phyloP scores from a whole-genome alignment of 2,797 vertebrate genomes.

The Salarias fasciatus region DNA sequence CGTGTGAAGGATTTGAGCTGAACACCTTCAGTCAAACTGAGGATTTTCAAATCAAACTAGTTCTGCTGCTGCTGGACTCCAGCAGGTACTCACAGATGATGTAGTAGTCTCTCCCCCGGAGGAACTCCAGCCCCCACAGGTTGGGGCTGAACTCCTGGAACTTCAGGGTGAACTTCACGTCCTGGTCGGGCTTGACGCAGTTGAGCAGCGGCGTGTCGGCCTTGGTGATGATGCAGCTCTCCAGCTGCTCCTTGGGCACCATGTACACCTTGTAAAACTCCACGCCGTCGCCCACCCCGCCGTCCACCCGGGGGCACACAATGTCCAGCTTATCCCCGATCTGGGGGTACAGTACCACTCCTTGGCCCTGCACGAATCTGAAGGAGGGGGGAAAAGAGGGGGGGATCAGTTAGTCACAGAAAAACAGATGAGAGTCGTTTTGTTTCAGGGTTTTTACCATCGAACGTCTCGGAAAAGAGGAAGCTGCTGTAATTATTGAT shows the following conservation, averaged over 20 bases:
- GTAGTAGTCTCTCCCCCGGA: slow-evolving; percentile 96
- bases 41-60: too few relatives aligned
- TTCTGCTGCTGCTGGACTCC: too few relatives aligned
- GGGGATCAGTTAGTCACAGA: slow-evolving; percentile 26
- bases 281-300: slow-evolving; percentile 89
- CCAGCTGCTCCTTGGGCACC: slow-evolving; percentile 95
- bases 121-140: slow-evolving; percentile 98
- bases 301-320: slow-evolving; percentile 97
- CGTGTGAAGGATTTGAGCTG: too few relatives aligned
- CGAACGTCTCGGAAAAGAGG: slow-evolving; percentile 41
- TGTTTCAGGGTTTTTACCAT: too few relatives aligned
- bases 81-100: slow-evolving; percentile 99
- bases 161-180: slow-evolving; percentile 99
- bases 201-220: slow-evolving; percentile 96
- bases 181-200: slow-evolving; percentile 97
- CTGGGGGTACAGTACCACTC: slow-evolving; percentile 96
- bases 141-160: slow-evolving; percentile 99
- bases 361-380: slow-evolving; percentile 96
- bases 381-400: slow-evolving; percentile 58
- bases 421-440: slow-evolving; percentile 38
- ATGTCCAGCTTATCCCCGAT: slow-evolving; percentile 99
- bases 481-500: slow-evolving; percentile 69
- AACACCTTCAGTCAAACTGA: too few relatives aligned
- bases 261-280: slow-evolving; percentile 99
- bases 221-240: slow-evolving; percentile 96